Base-by-base conservation (phyloP, 2,113 vertebrate genomes). In the Colossoma macropomum region DNA sequence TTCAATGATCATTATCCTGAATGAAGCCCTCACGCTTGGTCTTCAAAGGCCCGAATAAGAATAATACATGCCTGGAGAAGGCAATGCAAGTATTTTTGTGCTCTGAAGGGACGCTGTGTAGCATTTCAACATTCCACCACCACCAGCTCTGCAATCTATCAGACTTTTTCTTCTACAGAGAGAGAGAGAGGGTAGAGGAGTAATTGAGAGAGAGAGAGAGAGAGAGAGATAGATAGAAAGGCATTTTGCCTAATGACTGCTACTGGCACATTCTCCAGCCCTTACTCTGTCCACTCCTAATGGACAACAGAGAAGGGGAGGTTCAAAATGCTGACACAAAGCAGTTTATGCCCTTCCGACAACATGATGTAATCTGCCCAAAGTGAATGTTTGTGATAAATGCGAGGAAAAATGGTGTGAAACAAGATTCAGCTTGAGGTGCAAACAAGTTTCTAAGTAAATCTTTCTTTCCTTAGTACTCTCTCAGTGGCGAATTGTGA, bases 211-310 rank as follows among this genome's bases (percentile, higher is more conserved):
- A 38, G n/a, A 68, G 69, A 56, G 59, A 62, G 41, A 54, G 41
- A 30, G 54, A 16, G 17, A 69, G 28, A 54, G 28, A 79, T 28
- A 65, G 38, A 52, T 27, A 28, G 68, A 30, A 8, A 54, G 74
- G 74, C 60, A 75, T 32, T 72, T 79, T 71, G 17, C 28, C 7
- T 56, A n/a, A 70, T 41, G 23, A 15, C 15, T 25, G 28, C 62
- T 50, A 62, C 59, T 65, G 38, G 45, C 69, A 65, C 45, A 84
- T 66, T 71, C 25, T 28, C 69, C 34, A 30, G 68, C 23, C 10
- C 30, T 25, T 69, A 25, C 65, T 70, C 30, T 56, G 32, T 25
- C 63, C 48, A 41, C 45, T 59, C 3, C 60, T 56, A 23, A 56
- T 56, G 54, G 54, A 45, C 32, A 17, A 16, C 27, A 70, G 30